These are phyloP conservation scores for Ceratina japonica DNA, from an alignment of 1,140 invertebrate species.

Conservation along the genomic window DNA sequence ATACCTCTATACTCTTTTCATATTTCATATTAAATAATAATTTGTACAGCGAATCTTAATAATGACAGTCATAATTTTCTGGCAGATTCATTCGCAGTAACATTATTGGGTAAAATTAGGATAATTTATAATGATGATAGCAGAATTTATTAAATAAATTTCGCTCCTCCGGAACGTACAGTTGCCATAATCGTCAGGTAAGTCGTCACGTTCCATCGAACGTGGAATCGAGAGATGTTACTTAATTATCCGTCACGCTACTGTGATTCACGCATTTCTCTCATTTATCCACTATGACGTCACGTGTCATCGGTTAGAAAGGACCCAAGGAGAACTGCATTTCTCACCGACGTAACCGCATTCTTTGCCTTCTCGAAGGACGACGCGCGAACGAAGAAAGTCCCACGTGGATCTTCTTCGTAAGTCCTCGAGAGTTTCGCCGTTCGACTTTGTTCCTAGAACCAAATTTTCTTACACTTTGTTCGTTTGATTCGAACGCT, in stretches of 20 bases:
- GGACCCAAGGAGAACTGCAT: slow-evolving; percentile 72
- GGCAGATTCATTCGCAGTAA: no score
- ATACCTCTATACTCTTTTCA: no score
- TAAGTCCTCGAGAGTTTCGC: neutral
- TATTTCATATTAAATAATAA: no score
- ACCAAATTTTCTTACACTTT: neutral
- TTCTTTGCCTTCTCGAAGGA: slow-evolving; percentile 62
- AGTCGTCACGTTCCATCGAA: no score
- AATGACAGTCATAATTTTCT: no score
- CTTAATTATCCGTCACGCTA: neutral
- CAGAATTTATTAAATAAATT: no score
- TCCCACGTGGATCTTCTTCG: slow-evolving; percentile 24
- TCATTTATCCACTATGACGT: slow-evolving; percentile 47
- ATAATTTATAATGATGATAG: no score
- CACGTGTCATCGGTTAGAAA: slow-evolving; percentile 62
- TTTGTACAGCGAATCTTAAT: no score
- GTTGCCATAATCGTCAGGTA: no score
- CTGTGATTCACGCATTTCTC: slow-evolving; percentile 26
- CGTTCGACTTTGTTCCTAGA: no score
- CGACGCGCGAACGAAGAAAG: slow-evolving; percentile 52
- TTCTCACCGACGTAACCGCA: slow-evolving; percentile 49
- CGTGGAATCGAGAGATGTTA: slow-evolving; percentile 2
- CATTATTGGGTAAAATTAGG: no score
- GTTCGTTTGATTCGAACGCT: neutral
- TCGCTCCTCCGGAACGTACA: no score